Evolutionary conservation across 2,797 vertebrate species (phyloP).

Genomic region (Chiroxiphia lanceolata): DNA sequence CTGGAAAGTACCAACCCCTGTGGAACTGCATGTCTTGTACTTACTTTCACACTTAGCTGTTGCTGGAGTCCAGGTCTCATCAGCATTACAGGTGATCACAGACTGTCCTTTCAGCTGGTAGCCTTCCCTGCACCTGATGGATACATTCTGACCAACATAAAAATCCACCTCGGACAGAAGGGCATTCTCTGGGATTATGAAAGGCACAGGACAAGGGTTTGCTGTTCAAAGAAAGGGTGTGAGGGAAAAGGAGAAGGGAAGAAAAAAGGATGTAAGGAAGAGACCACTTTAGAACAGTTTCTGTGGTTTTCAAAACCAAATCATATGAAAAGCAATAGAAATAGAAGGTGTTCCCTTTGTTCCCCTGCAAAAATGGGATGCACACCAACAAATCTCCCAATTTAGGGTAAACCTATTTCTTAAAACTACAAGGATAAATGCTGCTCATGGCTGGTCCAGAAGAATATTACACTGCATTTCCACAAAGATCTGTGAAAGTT

Average conservation of each 20-base stretch:
- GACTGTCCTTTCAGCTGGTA: constrained; percentile 82
- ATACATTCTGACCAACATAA: constrained; percentile 85
- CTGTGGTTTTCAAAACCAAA: not conserved
- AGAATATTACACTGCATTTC: not conserved
- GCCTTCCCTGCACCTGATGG: constrained; percentile 88
- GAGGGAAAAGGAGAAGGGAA: not conserved
- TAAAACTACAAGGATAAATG: not conserved
- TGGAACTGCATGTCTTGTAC: constrained; percentile 40
- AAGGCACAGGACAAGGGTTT: constrained; percentile 88
- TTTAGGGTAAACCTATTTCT: not conserved
- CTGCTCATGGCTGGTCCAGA: not conserved
- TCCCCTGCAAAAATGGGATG: not conserved
- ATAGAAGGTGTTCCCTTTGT: not conserved
- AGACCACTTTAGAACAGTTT: not conserved
- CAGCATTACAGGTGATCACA: constrained; percentile 85
- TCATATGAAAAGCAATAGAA: not conserved
- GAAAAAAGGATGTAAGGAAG: not conserved
- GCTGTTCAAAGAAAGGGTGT: constrained; percentile 73
- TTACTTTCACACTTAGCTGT: constrained; percentile 89
- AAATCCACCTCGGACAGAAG: constrained; percentile 81
- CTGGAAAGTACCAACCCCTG: not conserved
- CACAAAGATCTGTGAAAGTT: not conserved
- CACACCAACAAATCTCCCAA: not conserved
- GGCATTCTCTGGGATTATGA: constrained; percentile 81
- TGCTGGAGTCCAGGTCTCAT: constrained; percentile 90